Evolutionary conservation across 2,797 vertebrate species (phyloP).

Genomic region (Lagocephalus sceleratus): DNA sequence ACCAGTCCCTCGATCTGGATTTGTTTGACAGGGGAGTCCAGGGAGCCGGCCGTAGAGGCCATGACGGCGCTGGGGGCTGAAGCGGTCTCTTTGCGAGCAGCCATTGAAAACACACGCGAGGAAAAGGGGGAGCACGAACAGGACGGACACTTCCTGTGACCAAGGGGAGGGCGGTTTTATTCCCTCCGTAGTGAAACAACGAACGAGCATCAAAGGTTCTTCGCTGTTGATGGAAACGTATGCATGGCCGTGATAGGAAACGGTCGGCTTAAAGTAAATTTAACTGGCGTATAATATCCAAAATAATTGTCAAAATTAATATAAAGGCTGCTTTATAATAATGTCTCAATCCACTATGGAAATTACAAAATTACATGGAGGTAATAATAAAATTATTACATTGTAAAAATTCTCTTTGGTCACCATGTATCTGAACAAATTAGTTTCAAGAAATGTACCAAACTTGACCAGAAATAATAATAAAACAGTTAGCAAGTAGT

Average conservation of each 20-base stretch:
- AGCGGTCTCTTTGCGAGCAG: slow-evolving; percentile 54
- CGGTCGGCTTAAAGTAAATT: too few species aligned
- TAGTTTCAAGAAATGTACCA: too few species aligned
- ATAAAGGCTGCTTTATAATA: too few species aligned
- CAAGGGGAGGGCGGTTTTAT: neutral
- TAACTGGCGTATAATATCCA: too few species aligned
- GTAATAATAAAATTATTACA: too few species aligned
- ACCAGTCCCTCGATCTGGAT: slow-evolving; percentile 78
- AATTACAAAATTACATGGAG: too few species aligned
- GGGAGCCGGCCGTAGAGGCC: slow-evolving; percentile 45
- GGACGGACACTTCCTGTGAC: slow-evolving; percentile 48
- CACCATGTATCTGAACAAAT: too few species aligned
- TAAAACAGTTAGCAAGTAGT: slow-evolving; percentile 46
- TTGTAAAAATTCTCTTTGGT: too few species aligned
- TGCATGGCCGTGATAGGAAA: too few species aligned
- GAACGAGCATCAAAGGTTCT: fast-evolving
- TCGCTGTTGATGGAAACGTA: neutral
- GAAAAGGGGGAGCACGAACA: slow-evolving; percentile 26
- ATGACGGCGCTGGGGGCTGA: slow-evolving; percentile 15
- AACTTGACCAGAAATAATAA: too few species aligned
- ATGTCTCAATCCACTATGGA: too few species aligned
- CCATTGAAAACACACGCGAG: slow-evolving; percentile 59
- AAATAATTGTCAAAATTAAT: too few species aligned
- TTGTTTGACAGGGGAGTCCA: slow-evolving; percentile 74
- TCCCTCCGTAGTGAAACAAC: slow-evolving; percentile 39